Conservation (phyloP, 2,888 invertebrate genomes). For the Andrena trimmerana region DNA sequence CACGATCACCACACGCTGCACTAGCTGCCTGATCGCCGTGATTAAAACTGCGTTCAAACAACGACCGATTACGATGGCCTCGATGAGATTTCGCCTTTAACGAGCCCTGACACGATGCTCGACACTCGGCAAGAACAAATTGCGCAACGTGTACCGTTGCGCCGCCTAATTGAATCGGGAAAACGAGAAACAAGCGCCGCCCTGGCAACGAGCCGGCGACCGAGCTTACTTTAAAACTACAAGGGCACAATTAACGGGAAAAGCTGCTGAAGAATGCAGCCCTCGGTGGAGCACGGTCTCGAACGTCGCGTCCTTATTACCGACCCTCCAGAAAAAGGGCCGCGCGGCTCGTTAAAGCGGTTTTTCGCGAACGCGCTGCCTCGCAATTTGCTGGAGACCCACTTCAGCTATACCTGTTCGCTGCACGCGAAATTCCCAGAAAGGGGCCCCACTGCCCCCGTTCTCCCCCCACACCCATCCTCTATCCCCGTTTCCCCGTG, state of each 20-base stretch:
- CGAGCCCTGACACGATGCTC: conserved; percentile 9
- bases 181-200: background rate
- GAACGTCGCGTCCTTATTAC: conserved; percentile 62
- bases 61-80: conserved; percentile 21
- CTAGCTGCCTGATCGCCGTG: conserved; percentile 23
- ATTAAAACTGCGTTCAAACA: conserved; percentile 41
- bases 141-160: background rate
- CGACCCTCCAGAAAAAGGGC: conserved; percentile 54
- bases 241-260: conserved; percentile 31
- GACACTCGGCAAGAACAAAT: conserved; percentile 14
- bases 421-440: conserved; percentile 76
- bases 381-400: conserved; percentile 77
- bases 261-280: background rate
- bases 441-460: conserved; percentile 58
- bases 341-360: conserved; percentile 78
- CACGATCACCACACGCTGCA: conserved; percentile 10
- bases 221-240: conserved; percentile 15
- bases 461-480: conserved; percentile 6
- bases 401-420: conserved; percentile 66
- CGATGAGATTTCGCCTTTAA: conserved; percentile 21
- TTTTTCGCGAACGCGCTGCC: conserved; percentile 70
- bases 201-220: conserved; percentile 4
- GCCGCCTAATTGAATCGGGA: conserved; percentile 5
- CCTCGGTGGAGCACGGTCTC: conserved; percentile 9
- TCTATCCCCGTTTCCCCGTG: conserved; percentile 36